Percentiles rank a stretch among this genome's conserved stretches.
phyloP scores from a whole-genome alignment of 2,888 invertebrate species.

The Xestia rhomboidea region DNA sequence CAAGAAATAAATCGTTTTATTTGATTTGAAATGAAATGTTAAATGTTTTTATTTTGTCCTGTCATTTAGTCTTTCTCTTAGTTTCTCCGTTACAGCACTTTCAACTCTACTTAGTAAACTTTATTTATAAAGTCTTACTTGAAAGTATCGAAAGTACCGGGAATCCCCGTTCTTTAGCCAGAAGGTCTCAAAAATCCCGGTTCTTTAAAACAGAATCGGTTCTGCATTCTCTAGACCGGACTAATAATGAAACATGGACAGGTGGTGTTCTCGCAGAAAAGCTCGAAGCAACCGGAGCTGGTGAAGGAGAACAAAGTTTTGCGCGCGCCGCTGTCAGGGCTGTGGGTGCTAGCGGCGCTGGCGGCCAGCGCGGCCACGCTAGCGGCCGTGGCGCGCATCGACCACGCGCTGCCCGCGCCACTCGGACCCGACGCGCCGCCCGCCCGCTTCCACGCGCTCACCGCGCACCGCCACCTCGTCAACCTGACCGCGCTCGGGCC shows the following conservation, averaged over 20 bases:
- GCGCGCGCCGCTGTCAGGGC: conserved; percentile 69
- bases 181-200: too few relatives aligned
- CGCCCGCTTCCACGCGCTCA: conserved; percentile 87
- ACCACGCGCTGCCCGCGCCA: conserved; percentile 90
- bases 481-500: conserved; percentile 92
- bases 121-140: too few relatives aligned
- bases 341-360: conserved; percentile 88
- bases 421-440: conserved; percentile 87
- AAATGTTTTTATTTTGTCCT: too few relatives aligned
- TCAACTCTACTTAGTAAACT: too few relatives aligned
- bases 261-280: conserved; percentile 22
- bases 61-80: too few relatives aligned
- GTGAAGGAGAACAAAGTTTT: conserved; percentile 77
- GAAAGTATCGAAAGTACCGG: too few relatives aligned
- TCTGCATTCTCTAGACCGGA: too few relatives aligned
- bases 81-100: too few relatives aligned
- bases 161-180: too few relatives aligned
- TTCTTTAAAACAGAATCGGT: too few relatives aligned
- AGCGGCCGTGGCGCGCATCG: conserved; percentile 89
- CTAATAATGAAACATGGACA: not conserved
- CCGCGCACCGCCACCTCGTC: conserved; percentile 92
- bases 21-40: too few relatives aligned
- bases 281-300: conserved; percentile 35
- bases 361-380: conserved; percentile 88
- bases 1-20: too few relatives aligned